phyloP scores from a whole-genome alignment of 2,797 vertebrate genomes.

The Aphelocoma californica region DNA sequence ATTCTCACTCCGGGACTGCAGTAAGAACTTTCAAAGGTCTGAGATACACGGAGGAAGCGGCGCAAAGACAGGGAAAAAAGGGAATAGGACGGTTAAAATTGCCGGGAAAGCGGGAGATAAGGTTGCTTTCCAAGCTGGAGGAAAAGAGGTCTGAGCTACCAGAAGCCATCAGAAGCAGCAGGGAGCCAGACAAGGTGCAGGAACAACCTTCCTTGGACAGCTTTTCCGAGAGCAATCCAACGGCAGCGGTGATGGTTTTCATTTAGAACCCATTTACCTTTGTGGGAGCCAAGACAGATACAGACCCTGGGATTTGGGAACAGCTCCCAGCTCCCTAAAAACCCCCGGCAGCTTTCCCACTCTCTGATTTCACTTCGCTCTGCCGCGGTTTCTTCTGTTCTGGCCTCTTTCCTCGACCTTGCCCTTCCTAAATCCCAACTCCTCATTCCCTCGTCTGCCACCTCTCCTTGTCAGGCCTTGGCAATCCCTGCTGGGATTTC shows the following conservation, averaged over 20 bases:
- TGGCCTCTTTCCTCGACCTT: neutral
- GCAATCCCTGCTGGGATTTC: neutral
- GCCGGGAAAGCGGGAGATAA: neutral
- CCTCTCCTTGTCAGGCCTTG: neutral
- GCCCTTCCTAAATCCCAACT: neutral
- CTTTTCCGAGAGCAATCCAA: neutral
- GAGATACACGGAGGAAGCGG: neutral
- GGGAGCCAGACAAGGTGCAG: neutral
- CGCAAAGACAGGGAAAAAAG: neutral
- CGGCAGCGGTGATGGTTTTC: neutral
- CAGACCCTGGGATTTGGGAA: neutral
- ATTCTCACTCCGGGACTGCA: neutral
- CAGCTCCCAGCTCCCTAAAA: neutral
- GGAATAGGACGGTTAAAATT: neutral
- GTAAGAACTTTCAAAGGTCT: neutral
- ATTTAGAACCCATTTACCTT: neutral
- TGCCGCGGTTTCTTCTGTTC: neutral
- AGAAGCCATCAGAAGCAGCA: neutral
- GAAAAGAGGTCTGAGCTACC: neutral
- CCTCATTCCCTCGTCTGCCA: neutral
- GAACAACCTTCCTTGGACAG: neutral
- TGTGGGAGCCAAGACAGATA: constrained; percentile 7
- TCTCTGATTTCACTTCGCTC: neutral
- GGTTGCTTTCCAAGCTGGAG: neutral
- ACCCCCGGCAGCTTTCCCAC: neutral